Percentiles rank a stretch among this genome's conserved stretches.
Evolutionary conservation across 2,888 invertebrate genomes (phyloP).

Genomic region (Leptinotarsa rubiginosa): DNA sequence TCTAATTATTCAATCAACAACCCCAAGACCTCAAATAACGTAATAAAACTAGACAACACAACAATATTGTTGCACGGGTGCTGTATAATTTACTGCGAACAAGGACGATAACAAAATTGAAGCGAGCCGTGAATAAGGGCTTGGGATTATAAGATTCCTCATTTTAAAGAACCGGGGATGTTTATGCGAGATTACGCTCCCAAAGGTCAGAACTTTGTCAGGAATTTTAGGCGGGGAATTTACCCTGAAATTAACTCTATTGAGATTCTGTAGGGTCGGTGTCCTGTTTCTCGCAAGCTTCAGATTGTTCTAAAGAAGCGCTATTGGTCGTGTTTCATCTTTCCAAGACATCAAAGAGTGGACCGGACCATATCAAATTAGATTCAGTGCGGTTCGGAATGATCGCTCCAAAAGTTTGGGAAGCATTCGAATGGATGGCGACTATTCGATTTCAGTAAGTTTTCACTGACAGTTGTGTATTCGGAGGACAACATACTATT

Average conservation of each 20-base stretch:
- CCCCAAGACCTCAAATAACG: conserved; percentile 32
- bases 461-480: too few relatives aligned
- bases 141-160: conserved; percentile 53
- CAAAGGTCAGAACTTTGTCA: conserved; percentile 12
- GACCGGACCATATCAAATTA: not conserved
- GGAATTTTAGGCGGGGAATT: conserved; percentile 14
- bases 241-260: not conserved
- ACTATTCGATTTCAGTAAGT: too few relatives aligned
- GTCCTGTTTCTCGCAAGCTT: not conserved
- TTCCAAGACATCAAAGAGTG: not conserved
- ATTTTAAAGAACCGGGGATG: conserved; percentile 48
- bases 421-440: too few relatives aligned
- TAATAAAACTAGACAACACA: conserved; percentile 38
- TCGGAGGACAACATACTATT: too few relatives aligned
- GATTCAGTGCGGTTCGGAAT: not conserved
- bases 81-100: conserved; percentile 44
- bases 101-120: conserved; percentile 48
- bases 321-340: not conserved
- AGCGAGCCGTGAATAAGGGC: conserved; percentile 54
- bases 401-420: too few relatives aligned
- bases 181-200: conserved; percentile 45
- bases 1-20: conserved; percentile 40
- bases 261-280: not conserved
- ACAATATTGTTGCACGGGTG: conserved; percentile 32
- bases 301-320: not conserved